Evolutionary conservation across 2,888 invertebrate genomes (phyloP), one percentile per base, ranked within the genome.

Genomic region (Nezara viridula): DNA sequence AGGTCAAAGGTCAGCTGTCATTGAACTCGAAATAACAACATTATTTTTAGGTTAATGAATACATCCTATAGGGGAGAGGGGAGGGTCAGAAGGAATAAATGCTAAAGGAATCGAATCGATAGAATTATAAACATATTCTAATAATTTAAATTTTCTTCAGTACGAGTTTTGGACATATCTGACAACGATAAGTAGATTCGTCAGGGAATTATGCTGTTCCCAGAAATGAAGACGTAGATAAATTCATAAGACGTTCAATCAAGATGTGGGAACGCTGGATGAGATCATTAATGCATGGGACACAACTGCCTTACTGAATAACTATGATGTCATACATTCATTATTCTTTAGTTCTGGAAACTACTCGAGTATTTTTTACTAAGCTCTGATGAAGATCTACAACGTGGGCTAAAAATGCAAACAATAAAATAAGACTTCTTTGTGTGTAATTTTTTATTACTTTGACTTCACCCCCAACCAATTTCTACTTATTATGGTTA

Each of bases 21-120:
- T 37, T 73, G 66, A 73, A 73, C 66, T 73, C 37, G 66, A 73
- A 73, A 73, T 73, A 37, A 73, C 60, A 60, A 60, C 19, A 73
- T 73, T 73, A 73, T 73, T 73, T 73, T 73, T 73, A 73, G 66
- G 32, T 27, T 60, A 12, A 27, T 21, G 19, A 37, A 37, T 73
- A 14, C 9, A 73, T 14, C 1, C 44, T 44, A 44, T n/a, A n/a
- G n/a, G n/a, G n/a, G n/a, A n/a, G n/a, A n/a, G n/a, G n/a, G 0
- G 27, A 37, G 32, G 16, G 37, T 32, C 32, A 37, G 4, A n/a
- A n/a, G n/a, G n/a, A n/a, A n/a, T n/a, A n/a, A n/a, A n/a, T n/a
- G 19, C 27, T 37, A 27, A 73, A 37, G 5, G 21, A 37, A 21
- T 27, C 14, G 4, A 44, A 44, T 44, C 44, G 7, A 4, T 9